Base-by-base conservation (phyloP, 1,140 invertebrate species). In the Tenebrio molitor region DNA sequence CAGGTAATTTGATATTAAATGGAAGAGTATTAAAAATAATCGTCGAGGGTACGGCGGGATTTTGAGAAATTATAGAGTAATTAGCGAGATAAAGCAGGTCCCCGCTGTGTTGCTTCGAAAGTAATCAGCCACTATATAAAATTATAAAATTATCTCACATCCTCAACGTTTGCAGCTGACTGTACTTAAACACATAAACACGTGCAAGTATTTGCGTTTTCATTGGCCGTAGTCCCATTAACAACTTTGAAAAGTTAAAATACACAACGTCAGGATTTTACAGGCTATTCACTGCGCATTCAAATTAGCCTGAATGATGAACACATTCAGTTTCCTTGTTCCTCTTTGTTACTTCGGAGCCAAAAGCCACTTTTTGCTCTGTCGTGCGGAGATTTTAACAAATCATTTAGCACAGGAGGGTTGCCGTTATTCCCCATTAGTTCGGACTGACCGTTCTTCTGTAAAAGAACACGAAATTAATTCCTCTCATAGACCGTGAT, bases 191-290 rank as follows among this genome's bases (percentile, higher is more conserved):
- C 12, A 25, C 50, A 58, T 58, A 58, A 58, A 58, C 50, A 58
- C 50, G 50, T 58, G 23, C 23, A 25, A 58, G 50, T 29, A 29
- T 58, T 58, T 58, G 50, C 50, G 50, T 58, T 58, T 58, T 58
- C 50, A 58, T 58, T 58, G 50, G 50, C 10, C 15, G 50, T 58
- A 58, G 50, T 17, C 19, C 50, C 50, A 58, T 58, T 58, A 58
- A 58, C 23, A 53, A 58, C 8, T 58, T 46, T 58, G 50, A 58
- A 58, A 58, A 58, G 50, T 58, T 58, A 58, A 58, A 58, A 58
- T 58, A 58, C 50, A 58, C 50, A 58, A 58, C 21, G 50, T 58
- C 23, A 34, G 50, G 50, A 58, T 58, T 46, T 46, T 46, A 46
- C 14, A 15, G 42, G 16, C 14, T 46, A 46, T 46, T 58, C 50